Base-by-base conservation (phyloP, 2,797 vertebrate genomes). In the Halcyon badia region DNA sequence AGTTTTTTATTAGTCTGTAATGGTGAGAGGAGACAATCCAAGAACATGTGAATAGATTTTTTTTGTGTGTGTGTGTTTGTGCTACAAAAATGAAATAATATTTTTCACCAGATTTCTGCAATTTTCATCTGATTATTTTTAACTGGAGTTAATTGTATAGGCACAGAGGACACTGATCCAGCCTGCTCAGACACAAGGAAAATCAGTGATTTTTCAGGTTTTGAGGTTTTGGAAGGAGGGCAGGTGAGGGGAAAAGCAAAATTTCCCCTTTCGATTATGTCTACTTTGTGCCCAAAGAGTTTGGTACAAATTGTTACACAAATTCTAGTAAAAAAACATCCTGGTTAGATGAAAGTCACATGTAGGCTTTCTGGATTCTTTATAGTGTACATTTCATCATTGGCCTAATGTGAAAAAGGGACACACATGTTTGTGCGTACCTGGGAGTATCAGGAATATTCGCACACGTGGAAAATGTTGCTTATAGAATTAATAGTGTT, bases 51-150 rank as follows among this genome's bases (percentile, higher is more conserved):
- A 83, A 37, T 48, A 58, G 73, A 37, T 4, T 28, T 17, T 52
- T 49, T 28, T 25, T 48, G n/a, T n/a, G 11, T 46, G 49, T 51
- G 14, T 51, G 49, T 70, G 49, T 39, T 39, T 56, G 10, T 28
- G 14, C 48, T 71, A 7, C 39, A 69, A 87, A 92, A 95, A 69
- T 31, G 30, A 83, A 89, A 92, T 81, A 2, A 8, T 61, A 42
- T 75, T 96, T 85, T 89, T 80, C 28, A 52, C 71, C 66, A 64
- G 21, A 2, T 10, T 89, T 83, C 51, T 54, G 16, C 21, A 7
- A 33, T 79, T 88, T 87, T 94, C 51, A 80, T 65, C 62, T 35
- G 68, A 35, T 64, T 30, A 76, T 35, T 84, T 87, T 89, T 84
- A 60, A 46, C 70, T 64, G 25, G 51, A 56, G 14, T 80, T 94